phyloP scores from a whole-genome alignment of 2,113 vertebrate species.

The Rhabdomys dilectus region DNA sequence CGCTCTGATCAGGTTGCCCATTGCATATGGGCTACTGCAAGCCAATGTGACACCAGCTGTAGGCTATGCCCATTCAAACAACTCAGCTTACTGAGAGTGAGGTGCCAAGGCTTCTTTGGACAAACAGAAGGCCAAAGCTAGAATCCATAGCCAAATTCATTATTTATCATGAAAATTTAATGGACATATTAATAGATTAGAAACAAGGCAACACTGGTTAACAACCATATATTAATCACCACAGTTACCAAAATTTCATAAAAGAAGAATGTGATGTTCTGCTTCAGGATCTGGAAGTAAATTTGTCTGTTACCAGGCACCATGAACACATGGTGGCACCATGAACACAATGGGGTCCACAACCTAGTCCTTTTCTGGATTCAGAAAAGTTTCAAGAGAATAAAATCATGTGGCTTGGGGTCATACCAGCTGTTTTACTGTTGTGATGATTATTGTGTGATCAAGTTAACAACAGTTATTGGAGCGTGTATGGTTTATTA shows the following conservation, averaged over 20 bases:
- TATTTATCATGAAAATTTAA: conserved; percentile 61
- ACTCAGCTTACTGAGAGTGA: not conserved
- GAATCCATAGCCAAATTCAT: conserved; percentile 2
- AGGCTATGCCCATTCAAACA: not conserved
- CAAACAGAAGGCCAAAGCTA: not conserved
- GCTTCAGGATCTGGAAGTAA: not conserved
- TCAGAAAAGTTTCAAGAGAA: conserved; percentile 3
- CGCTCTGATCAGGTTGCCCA: not conserved
- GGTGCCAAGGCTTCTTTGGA: not conserved
- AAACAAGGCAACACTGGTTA: conserved; percentile 43
- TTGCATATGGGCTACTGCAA: not conserved
- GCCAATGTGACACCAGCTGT: not conserved
- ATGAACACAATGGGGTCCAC: not conserved
- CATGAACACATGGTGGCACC: not conserved
- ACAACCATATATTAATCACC: not conserved
- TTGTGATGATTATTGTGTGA: conserved; percentile 6
- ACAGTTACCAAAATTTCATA: conserved; percentile 26
- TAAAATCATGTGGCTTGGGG: not conserved
- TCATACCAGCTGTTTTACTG: not conserved
- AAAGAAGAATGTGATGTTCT: not conserved
- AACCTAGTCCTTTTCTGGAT: not conserved
- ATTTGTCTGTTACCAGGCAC: not conserved
- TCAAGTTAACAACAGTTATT: not conserved
- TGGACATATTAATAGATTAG: not conserved
- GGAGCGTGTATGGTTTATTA: not conserved